Base-by-base conservation (phyloP, 2,797 vertebrate species). In the Sebastes elongatus region DNA sequence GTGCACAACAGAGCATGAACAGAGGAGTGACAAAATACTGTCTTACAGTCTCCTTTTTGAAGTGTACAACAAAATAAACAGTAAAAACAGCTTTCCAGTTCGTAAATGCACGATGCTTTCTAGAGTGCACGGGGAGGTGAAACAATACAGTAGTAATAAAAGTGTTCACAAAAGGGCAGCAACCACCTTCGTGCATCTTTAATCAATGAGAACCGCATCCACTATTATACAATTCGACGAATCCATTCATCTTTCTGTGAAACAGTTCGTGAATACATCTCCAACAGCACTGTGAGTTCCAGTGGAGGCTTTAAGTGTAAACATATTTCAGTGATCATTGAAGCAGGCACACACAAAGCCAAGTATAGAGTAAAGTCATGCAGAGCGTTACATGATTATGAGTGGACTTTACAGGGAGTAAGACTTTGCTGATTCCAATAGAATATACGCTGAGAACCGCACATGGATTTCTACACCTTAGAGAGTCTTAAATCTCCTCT, bases 261-360 rank as follows among this genome's bases (percentile, higher is more conserved):
- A 49, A 80, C 63, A 23, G 35, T 82, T 83, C 3, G 30, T 78
- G 65, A 84, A 64, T 68, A 73, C 33, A 69, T 82, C 65, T 86
- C 76, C 80, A 82, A 83, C 83, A 82, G 84, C 84, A 78, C 83
- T 78, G 87, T 90, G 83, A 86, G 64, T 80, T 72, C 86, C 82
- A 67, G 82, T 72, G 65, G 82, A 93, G 85, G 85, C 86, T 86
- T 52, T 74, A 87, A 78, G 90, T 94, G 94, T 95, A 94, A 94
- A 94, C 93, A 92, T 93, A 91, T 85, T 83, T 89, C 81, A 89
- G 92, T 93, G 93, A 90, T 88, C 82, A 65, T 77, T 89, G 74
- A 92, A 92, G 93, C 94, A 95, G 94, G 91, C 93, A 93, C 93
- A 91, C 88, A 93, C 80, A 93, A 93, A 94, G 91, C 91, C 86